Base-by-base conservation (phyloP, 2,888 invertebrate genomes). In the Melanostoma mellinum region DNA sequence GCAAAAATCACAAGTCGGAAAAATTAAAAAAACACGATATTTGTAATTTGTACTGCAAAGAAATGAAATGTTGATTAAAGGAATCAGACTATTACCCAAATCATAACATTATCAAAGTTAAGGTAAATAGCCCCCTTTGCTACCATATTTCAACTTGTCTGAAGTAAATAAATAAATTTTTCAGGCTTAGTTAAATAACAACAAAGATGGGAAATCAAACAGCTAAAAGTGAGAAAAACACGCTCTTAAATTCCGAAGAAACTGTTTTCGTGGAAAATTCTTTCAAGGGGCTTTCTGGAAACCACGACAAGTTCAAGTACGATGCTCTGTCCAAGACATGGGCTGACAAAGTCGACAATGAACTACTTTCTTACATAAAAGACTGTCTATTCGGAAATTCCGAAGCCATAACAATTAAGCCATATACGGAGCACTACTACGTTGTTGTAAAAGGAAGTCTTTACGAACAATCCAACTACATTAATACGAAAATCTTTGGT, bases 211-310 rank as follows among this genome's bases (percentile, higher is more conserved):
- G 87, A 4, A 87, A 87, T 85, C 87, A 87, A 79, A 77, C 86
- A 52, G 71, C 86, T 1, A 88, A 88, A 74, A 82, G 55, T n/a
- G 71, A 72, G 4, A 61, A 60, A 4, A 69, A 82, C 8, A 78
- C 82, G 10, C 85, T 71, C 3, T 89, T 87, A 71, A 89, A 88
- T 3, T 44, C 86, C 0, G 90, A 90, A 2, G 89, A 90, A 35
- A 48, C 63, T 4, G 0, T 42, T 2, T 84, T 79, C 74, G 90
- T 90, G 87, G 90, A 87, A 88, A 86, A 44, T 53, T 77, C 81
- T 0, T 74, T 85, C 74, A 69, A 87, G 81, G 56, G 69, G 10
- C 68, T 78, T 30, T 50, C 86, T 63, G 58, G 77, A 67, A 73
- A 86, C 9, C 48, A 44, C 35, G 78, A 84, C 1, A 75, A 84